Evolutionary conservation across 2,797 vertebrate genomes (phyloP), one percentile per base, ranked within the genome.

Genomic region (Micropoecilia bifurca): DNA sequence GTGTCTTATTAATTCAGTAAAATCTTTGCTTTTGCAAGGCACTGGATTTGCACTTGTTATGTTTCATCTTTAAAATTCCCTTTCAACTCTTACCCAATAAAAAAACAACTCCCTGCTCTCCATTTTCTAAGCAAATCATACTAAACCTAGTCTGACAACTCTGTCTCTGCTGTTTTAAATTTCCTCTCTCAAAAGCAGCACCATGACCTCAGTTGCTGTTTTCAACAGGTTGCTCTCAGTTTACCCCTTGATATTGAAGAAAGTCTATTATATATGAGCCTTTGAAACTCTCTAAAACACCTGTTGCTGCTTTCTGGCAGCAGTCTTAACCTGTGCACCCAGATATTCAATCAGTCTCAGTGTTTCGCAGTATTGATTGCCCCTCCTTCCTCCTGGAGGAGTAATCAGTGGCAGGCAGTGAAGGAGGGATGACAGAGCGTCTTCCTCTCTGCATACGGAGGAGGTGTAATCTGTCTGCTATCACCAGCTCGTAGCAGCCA

Each of bases 351-450:
- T 93, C 87, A 84, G 71, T 77, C 72, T 83, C 79, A 46, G 68
- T 87, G 84, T 87, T 85, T 85, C 78, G 43, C 78, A 43, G 0
- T 91, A 95, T 95, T 79, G 94, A 95, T 95, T 61, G 72, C 74
- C 63, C 1, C 78, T 59, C 77, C 66, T 73, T 46, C 80, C 78
- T 80, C 73, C 30, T 75, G 73, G 74, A 53, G 50, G 78, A 90
- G 88, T 95, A 89, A 95, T 95, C 90, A 87, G 78, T 68, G 77
- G 77, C 83, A 84, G 82, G 83, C 78, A 91, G 91, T 46, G 10
- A 85, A 71, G 74, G 63, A 74, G 81, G 78, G 57, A 46, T 80
- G 88, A 90, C 86, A 87, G 90, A 80, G 53, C 59, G 75, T 74
- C 77, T 71, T 75, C 73, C 79, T 36, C 76, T 79, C 87, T 91